These are phyloP conservation scores for Oegoconia quadripuncta DNA, from an alignment of 2,888 invertebrate species.

Conservation along the genomic window DNA sequence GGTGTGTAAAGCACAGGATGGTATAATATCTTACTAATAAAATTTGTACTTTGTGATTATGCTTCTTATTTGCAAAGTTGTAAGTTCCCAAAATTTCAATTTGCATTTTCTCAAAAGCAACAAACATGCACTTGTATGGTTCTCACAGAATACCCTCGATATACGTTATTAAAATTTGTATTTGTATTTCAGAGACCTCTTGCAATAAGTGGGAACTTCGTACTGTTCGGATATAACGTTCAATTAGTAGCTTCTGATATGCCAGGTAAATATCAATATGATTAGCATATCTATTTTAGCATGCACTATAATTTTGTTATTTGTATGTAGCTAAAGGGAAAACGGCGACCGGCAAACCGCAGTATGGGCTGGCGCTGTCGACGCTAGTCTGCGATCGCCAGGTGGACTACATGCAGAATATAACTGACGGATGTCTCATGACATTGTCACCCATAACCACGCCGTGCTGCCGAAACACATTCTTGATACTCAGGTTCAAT, in stretches of 20 bases:
- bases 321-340: slow-evolving; percentile 1
- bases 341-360: slow-evolving; percentile 34
- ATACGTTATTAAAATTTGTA: not conserved
- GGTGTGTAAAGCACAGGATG: too few species aligned
- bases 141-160: not conserved
- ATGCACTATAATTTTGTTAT: not conserved
- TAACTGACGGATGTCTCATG: slow-evolving; percentile 62
- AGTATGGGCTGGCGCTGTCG: slow-evolving; percentile 65
- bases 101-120: too few species aligned
- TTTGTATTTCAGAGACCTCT: slow-evolving; percentile 49
- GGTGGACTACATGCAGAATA: slow-evolving; percentile 66
- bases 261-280: slow-evolving; percentile 39
- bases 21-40: too few species aligned
- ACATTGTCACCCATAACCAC: slow-evolving; percentile 69
- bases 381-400: slow-evolving; percentile 61
- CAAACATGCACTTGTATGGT: too few species aligned
- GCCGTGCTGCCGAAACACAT: slow-evolving; percentile 72
- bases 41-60: too few species aligned
- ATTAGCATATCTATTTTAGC: not conserved
- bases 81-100: too few species aligned
- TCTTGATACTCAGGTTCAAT: slow-evolving; percentile 54
- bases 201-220: slow-evolving; percentile 53
- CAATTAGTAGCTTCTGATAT: slow-evolving; percentile 70
- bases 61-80: too few species aligned
- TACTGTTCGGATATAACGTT: slow-evolving; percentile 59